Conservation (phyloP, 92 coral and sea anemone species). For the Parazoanthus darwini region DNA sequence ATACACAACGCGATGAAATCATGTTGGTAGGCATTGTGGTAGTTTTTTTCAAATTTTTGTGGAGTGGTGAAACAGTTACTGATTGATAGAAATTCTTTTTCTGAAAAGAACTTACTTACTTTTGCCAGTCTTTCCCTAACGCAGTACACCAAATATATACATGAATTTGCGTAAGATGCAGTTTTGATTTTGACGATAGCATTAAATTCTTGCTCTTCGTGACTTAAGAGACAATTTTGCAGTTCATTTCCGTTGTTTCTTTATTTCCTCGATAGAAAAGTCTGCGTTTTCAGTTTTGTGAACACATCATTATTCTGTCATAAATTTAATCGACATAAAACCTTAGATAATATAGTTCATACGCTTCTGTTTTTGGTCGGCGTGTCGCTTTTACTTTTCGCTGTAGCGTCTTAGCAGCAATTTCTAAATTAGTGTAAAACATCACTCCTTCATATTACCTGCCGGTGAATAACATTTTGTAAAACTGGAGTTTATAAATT, state of each 20-base stretch:
- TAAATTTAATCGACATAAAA: too few relatives aligned
- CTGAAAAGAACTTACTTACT: neutral
- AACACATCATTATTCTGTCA: neutral
- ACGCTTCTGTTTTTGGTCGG: neutral
- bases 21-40: neutral
- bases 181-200: too few relatives aligned
- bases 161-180: too few relatives aligned
- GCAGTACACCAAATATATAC: neutral
- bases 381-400: neutral
- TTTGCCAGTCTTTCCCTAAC: neutral
- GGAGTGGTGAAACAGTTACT: too few relatives aligned
- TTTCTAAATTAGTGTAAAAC: neutral
- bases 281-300: neutral
- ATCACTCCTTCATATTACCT: neutral
- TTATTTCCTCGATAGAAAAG: too few relatives aligned
- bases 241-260: neutral
- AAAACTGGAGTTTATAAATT: neutral
- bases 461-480: neutral
- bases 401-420: too few relatives aligned
- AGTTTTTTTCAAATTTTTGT: too few relatives aligned
- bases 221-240: too few relatives aligned
- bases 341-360: neutral
- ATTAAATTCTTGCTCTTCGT: neutral
- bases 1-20: neutral
- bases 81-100: too few relatives aligned